These are phyloP conservation scores for Gorsachius goisagi DNA, from an alignment of 2,113 vertebrate species.

Conservation along the genomic window DNA sequence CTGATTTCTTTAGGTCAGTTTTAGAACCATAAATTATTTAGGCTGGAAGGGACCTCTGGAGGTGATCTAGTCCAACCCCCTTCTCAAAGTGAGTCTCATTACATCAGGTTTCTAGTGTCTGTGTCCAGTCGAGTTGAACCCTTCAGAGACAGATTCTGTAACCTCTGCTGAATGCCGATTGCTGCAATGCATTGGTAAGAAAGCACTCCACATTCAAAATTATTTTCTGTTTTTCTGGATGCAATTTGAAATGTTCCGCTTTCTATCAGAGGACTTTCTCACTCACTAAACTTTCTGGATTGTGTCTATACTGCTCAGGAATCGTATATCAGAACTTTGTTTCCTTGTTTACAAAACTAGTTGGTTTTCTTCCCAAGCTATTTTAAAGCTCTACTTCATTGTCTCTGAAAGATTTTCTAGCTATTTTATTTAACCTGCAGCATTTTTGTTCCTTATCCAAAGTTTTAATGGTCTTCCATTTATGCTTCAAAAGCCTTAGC, in stretches of 20 bases:
- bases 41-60: background rate
- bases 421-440: background rate
- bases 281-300: background rate
- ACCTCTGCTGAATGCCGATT: background rate
- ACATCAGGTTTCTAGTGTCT: accelerated
- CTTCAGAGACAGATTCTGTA: background rate
- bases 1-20: background rate
- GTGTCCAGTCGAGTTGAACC: background rate
- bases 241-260: background rate
- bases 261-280: background rate
- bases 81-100: background rate
- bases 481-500: background rate
- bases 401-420: background rate
- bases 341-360: background rate
- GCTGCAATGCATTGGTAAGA: background rate
- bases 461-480: background rate
- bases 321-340: background rate
- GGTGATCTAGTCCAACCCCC: background rate
- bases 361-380: background rate
- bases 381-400: background rate
- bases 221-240: background rate
- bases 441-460: background rate
- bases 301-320: background rate
- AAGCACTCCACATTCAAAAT: background rate
- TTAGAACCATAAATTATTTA: background rate